Evolutionary conservation across 1,140 invertebrate genomes (phyloP), one percentile per base, ranked within the genome.

Genomic region (Drosophila seguyi): DNA sequence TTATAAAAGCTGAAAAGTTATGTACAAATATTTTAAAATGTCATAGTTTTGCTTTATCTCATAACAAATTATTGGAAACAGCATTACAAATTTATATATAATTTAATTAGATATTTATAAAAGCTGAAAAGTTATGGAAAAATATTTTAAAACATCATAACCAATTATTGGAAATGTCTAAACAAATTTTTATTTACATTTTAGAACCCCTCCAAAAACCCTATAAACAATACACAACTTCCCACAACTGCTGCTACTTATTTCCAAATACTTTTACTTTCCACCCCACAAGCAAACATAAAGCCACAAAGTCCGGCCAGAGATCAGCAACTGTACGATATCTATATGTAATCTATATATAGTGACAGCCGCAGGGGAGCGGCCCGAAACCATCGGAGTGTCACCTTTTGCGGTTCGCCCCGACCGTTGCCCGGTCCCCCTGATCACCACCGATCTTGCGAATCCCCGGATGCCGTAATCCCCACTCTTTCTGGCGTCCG

Each of bases 361-460:
- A 84, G 76, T 69, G 67, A 78, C 75, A 82, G 58, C 66, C 47
- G 44, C 76, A 68, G 65, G 59, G 56, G 76, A 75, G 75, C 67
- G 81, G 72, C 76, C 72, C 65, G n/a, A 48, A 76, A 22, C 76
- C 73, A 79, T 56, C 71, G 58, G 75, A 88, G 84, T 87, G 84
- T 87, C 84, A 87, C 76, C 84, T 87, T 87, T 87, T 87, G 84
- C 80, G 84, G 84, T 87, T 87, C 79, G 79, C 66, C 48, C 31
- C 67, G 36, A 42, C 36, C 60, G 34, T 1, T 31, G 14, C 13
- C 53, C 31, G 57, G 38, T 36, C 62, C 10, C 48, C 10, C 48
- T 31, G 48, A 31, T 50, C 25, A 2, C 25, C 48, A 14, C 20
- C 29, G 29, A 56, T 68, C 61, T 27, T 27, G 31, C 62, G 36